Evolutionary conservation across 2,888 invertebrate species (phyloP).

Genomic region (Neoscelio sp.): DNA sequence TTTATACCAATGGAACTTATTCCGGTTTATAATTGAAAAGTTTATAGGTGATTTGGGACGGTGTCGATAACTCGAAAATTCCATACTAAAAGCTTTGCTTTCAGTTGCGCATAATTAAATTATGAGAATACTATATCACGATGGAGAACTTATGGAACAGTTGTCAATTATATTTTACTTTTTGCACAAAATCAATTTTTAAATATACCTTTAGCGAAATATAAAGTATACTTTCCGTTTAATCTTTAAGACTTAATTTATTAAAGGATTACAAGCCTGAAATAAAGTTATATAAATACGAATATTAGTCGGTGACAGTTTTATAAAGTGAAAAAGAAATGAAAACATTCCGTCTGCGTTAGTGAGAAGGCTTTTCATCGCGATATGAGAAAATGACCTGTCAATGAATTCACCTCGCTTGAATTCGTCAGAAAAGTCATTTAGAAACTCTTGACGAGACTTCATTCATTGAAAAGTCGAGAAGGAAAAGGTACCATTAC

Average conservation of each 20-base stretch:
- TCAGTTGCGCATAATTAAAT: constrained; percentile 22
- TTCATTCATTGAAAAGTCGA: constrained; percentile 22
- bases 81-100: constrained; percentile 24
- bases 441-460: constrained; percentile 36
- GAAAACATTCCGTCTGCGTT: constrained; percentile 14
- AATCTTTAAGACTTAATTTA: too few species aligned
- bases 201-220: too few species aligned
- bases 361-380: constrained; percentile 12
- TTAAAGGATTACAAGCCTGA: background rate
- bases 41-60: constrained; percentile 48
- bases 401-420: constrained; percentile 46
- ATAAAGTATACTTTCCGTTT: too few species aligned
- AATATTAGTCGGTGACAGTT: background rate
- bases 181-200: too few species aligned
- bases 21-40: constrained; percentile 51
- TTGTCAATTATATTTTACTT: background rate
- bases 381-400: constrained; percentile 54
- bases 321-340: background rate
- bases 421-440: constrained; percentile 41
- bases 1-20: constrained; percentile 51
- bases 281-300: background rate
- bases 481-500: background rate
- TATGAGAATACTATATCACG: constrained; percentile 1
- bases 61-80: constrained; percentile 17
- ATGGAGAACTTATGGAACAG: background rate